Evolutionary conservation across 2,888 invertebrate genomes (phyloP), one percentile per base, ranked within the genome.

Genomic region (Lycocerus yunnanus): DNA sequence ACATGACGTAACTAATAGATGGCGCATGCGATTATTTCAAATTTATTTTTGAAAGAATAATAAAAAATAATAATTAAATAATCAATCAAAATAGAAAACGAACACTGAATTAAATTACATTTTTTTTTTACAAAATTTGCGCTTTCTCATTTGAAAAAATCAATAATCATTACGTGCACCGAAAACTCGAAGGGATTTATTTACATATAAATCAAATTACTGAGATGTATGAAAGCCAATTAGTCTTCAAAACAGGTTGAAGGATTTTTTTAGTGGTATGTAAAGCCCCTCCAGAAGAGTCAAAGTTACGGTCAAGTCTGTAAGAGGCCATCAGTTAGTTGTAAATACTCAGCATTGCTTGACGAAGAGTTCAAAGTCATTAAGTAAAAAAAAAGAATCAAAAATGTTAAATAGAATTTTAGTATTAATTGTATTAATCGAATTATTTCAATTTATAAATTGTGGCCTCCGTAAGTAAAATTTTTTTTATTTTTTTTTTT

Each of bases 291-390:
- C 73, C 68, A 71, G 15, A 75, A 71, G 68, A 68, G 76, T 80
- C 84, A 85, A 84, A 84, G 84, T 84, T 85, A 85, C 82, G 85
- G 85, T 80, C 85, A 83, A 80, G 80, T 75, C 77, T 80, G 79
- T 80, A 82, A 80, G 85, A 85, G 85, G 85, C 18, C 61, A 60
- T 85, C 85, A 85, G 83, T 84, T 82, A 83, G 81, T 78, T 80
- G 78, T 78, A 77, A 77, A 77, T 77, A 78, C 79, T 83, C 82
- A 78, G 77, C 72, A 78, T 78, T 73, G 73, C 68, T 68, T 68
- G 76, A 77, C 16, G 61, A 63, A 63, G 18, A 63, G 16, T 63
- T 63, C 10, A 20, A 63, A 63, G 1, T 20, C 16, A 63, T 63
- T 18, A 18, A 18, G 2, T 13, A 1, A 63, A 63, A 20, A 18